Conservation (phyloP, 1,140 invertebrate species). For the Aporrectodea caliginosa region DNA sequence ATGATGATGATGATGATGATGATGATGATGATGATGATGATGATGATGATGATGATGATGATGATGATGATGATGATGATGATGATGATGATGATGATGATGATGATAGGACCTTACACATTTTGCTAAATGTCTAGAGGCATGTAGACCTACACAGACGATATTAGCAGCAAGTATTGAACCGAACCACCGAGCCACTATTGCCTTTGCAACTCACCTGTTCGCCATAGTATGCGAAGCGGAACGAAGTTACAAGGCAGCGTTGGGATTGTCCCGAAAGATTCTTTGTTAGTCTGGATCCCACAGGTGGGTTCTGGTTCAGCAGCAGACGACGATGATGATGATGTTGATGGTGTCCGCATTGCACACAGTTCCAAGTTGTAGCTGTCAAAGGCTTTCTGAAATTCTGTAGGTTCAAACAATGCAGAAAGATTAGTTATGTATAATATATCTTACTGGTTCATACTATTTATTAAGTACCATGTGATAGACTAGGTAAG, state of each 20-base stretch:
- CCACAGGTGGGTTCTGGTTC: background rate
- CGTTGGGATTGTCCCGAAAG: background rate
- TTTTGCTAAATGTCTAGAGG: background rate
- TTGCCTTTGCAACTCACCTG: background rate
- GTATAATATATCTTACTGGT: no score
- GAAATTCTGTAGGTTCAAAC: background rate
- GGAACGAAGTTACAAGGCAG: background rate
- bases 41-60: background rate
- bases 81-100: background rate
- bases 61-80: conserved; percentile 6
- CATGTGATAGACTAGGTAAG: no score
- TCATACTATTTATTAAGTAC: no score
- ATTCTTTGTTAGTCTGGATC: background rate
- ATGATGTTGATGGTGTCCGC: background rate
- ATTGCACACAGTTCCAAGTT: background rate
- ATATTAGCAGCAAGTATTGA: background rate
- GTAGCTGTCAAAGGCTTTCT: background rate
- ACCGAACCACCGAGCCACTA: background rate
- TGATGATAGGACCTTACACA: background rate
- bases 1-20: background rate
- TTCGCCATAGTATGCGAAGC: background rate
- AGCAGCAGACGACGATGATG: background rate
- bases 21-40: conserved; percentile 16
- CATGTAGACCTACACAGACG: background rate
- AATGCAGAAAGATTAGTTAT: no score